Conservation (phyloP, 2,888 invertebrate genomes). For the Synergus itoensis region DNA sequence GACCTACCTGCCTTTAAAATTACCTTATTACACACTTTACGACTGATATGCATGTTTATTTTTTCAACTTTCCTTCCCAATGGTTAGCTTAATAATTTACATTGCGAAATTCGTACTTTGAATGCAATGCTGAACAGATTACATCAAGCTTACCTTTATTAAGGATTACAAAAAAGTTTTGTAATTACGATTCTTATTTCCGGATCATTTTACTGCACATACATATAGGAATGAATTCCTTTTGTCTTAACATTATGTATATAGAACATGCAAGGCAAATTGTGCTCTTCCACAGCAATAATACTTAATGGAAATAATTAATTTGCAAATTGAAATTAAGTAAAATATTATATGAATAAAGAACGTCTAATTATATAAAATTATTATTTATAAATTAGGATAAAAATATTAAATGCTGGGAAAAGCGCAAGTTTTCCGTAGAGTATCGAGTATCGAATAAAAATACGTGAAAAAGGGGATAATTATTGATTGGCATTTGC, state of each 20-base stretch:
- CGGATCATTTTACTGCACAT: neutral
- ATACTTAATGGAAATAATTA: neutral
- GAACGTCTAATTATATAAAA: neutral
- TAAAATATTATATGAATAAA: neutral
- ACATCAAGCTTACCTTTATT: slow-evolving; percentile 10
- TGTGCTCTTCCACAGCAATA: neutral
- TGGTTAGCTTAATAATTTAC: too few relatives aligned
- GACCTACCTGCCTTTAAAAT: slow-evolving; percentile 27
- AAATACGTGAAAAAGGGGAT: slow-evolving; percentile 56
- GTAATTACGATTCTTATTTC: slow-evolving; percentile 31
- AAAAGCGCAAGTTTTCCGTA: slow-evolving; percentile 43
- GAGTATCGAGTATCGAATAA: slow-evolving; percentile 52
- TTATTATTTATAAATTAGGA: neutral
- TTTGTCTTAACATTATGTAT: neutral
- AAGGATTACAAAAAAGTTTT: neutral
- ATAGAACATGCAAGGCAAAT: neutral
- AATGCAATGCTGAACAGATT: neutral
- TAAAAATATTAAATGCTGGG: neutral
- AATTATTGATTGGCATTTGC: slow-evolving; percentile 57
- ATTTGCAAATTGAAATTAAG: neutral
- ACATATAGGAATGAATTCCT: neutral
- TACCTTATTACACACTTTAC: slow-evolving; percentile 10
- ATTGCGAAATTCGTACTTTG: slow-evolving; percentile 13
- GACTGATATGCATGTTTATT: slow-evolving; percentile 29
- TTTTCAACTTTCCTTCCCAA: slow-evolving; percentile 1